A percentile compares a stretch with the other conserved stretches of the same genome.
Evolutionary conservation across 2,888 invertebrate species (phyloP).

Genomic region (Xestia c-nigrum): DNA sequence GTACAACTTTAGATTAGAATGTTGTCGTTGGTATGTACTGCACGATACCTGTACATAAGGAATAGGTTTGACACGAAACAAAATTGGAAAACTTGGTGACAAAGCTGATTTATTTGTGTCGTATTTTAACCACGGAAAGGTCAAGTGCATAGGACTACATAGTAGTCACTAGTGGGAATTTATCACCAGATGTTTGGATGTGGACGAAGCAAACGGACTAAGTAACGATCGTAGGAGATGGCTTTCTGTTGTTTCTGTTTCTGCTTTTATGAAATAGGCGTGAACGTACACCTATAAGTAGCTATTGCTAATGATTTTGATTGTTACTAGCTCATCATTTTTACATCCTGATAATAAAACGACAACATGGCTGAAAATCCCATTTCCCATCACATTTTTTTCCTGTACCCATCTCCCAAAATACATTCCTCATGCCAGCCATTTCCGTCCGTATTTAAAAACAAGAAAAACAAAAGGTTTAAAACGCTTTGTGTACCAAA

Average conservation of each 20-base stretch:
- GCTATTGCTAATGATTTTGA: neutral
- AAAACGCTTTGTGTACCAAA: constrained; percentile 75
- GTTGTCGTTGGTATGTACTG: constrained; percentile 5
- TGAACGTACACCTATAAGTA: neutral
- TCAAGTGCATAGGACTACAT: neutral
- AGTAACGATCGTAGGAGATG: neutral
- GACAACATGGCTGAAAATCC: neutral
- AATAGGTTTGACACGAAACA: neutral
- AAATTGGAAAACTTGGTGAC: neutral
- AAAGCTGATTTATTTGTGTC: neutral
- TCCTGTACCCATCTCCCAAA: constrained; percentile 20
- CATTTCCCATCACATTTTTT: neutral
- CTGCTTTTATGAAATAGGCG: fast-evolving
- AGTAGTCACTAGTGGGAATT: neutral
- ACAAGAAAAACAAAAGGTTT: constrained; percentile 63
- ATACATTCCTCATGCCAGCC: constrained; percentile 51
- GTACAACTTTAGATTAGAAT: constrained; percentile 48
- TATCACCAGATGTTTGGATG: neutral
- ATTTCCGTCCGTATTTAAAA: constrained; percentile 63
- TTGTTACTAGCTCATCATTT: neutral
- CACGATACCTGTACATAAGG: too few species aligned
- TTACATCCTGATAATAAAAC: neutral
- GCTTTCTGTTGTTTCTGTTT: neutral
- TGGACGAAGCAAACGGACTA: neutral
- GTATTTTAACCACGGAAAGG: neutral